Evolutionary conservation across 2,888 invertebrate species (phyloP).

Genomic region (Pardosa pseudoannulata): DNA sequence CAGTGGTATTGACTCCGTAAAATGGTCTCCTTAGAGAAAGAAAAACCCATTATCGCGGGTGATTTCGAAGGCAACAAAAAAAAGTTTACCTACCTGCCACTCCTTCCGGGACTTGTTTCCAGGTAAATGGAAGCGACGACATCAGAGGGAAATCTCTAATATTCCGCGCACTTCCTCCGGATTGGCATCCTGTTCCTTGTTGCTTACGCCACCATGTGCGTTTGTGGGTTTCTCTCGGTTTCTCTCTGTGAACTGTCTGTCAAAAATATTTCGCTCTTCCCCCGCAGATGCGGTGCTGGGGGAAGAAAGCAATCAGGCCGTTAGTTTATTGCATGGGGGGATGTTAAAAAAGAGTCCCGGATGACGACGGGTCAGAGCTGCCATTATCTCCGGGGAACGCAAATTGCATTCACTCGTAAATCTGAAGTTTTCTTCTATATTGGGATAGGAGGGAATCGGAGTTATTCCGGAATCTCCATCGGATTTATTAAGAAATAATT

Average conservation of each 20-base stretch:
- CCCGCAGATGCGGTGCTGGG: background rate
- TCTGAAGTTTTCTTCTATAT: background rate
- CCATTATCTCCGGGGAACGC: background rate
- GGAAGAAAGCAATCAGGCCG: background rate
- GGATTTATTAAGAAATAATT: too few species aligned
- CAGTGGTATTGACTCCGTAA: too few species aligned
- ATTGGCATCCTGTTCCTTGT: constrained; percentile 36
- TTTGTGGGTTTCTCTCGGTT: too few species aligned
- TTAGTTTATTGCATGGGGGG: background rate
- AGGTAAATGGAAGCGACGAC: constrained; percentile 18
- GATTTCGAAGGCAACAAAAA: too few species aligned
- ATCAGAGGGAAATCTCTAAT: constrained; percentile 23
- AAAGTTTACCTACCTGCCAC: background rate
- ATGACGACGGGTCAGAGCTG: background rate
- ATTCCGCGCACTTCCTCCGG: constrained; percentile 60
- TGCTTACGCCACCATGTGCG: background rate
- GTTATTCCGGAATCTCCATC: too few species aligned
- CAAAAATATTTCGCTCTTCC: background rate
- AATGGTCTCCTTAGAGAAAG: too few species aligned
- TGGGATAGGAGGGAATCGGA: too few species aligned
- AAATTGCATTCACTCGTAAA: background rate
- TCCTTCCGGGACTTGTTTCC: constrained; percentile 57
- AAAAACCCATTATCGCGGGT: too few species aligned
- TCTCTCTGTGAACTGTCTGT: background rate
- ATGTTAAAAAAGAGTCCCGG: background rate